Percentiles rank a stretch among this genome's conserved stretches.
These are phyloP conservation scores for Habropoda laboriosa DNA, from an alignment of 1,140 invertebrate genomes.

Conservation along the genomic window DNA sequence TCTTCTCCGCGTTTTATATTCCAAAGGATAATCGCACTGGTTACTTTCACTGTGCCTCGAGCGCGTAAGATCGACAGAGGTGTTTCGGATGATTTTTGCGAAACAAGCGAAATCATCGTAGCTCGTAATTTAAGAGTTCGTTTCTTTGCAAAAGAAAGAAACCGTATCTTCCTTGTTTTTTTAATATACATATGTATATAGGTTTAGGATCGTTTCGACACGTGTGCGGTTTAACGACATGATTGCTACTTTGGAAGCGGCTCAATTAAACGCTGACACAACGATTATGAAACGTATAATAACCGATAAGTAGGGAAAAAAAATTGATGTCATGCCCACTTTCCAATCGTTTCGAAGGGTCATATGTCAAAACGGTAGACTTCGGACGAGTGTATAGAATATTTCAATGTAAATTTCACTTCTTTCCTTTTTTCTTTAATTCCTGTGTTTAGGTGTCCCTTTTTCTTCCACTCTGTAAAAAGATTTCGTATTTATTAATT, in stretches of 20 bases:
- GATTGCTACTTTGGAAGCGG: neutral
- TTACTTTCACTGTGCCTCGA: conserved; percentile 58
- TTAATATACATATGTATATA: too few relatives aligned
- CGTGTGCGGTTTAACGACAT: neutral
- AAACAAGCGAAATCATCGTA: conserved; percentile 18
- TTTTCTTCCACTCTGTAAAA: too few relatives aligned
- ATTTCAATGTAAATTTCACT: neutral
- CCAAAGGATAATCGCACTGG: conserved; percentile 48
- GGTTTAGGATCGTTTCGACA: neutral
- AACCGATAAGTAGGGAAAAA: neutral
- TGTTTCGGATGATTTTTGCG: conserved; percentile 1
- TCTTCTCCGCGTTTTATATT: conserved; percentile 46
- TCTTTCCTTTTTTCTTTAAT: neutral
- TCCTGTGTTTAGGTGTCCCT: too few relatives aligned
- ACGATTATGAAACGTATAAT: conserved; percentile 29
- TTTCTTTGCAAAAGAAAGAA: neutral
- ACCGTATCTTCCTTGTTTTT: neutral
- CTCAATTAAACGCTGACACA: conserved; percentile 19
- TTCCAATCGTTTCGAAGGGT: neutral
- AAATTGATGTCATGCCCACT: neutral
- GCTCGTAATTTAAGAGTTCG: neutral
- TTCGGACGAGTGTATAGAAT: neutral
- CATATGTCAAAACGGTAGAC: neutral
- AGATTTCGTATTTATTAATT: too few relatives aligned
- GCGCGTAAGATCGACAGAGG: conserved; percentile 11